phyloP scores from a whole-genome alignment of 2,113 vertebrate species.

The Nothocercus nigrocapillus region DNA sequence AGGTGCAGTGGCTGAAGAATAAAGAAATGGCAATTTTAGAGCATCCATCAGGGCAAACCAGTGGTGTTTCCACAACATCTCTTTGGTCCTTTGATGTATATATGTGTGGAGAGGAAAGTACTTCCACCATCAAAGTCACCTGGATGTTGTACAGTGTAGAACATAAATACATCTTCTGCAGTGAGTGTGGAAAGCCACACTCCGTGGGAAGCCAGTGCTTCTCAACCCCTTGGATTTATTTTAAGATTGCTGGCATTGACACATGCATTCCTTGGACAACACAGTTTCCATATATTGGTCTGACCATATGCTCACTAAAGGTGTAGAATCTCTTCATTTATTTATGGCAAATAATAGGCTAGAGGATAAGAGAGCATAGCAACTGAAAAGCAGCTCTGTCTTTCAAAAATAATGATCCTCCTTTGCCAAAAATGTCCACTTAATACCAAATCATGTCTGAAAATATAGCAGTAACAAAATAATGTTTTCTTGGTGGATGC shows the following conservation, averaged over 20 bases:
- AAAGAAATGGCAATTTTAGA: not conserved
- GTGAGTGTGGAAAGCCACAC: not conserved
- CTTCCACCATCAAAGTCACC: not conserved
- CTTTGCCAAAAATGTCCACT: slow-evolving; percentile 61
- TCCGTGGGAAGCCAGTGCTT: not conserved
- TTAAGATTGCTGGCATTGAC: not conserved
- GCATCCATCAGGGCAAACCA: not conserved
- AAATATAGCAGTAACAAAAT: slow-evolving; percentile 73
- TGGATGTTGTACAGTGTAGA: not conserved
- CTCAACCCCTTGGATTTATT: not conserved
- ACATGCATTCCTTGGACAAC: not conserved
- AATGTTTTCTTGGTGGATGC: slow-evolving; percentile 74
- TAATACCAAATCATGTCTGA: slow-evolving; percentile 52
- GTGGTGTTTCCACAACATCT: not conserved
- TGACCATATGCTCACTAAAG: not conserved
- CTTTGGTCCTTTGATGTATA: not conserved
- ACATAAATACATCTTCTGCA: not conserved
- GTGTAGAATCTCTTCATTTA: slow-evolving; percentile 40
- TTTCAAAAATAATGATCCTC: slow-evolving; percentile 60
- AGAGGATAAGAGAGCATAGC: not conserved
- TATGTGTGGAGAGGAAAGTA: not conserved
- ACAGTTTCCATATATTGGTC: not conserved
- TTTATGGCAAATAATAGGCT: slow-evolving; percentile 1
- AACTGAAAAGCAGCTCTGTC: not conserved
- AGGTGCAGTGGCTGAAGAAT: too few species aligned